Conservation (phyloP, 92 coral and sea anemone species). For the Palythoa caribaeorum region DNA sequence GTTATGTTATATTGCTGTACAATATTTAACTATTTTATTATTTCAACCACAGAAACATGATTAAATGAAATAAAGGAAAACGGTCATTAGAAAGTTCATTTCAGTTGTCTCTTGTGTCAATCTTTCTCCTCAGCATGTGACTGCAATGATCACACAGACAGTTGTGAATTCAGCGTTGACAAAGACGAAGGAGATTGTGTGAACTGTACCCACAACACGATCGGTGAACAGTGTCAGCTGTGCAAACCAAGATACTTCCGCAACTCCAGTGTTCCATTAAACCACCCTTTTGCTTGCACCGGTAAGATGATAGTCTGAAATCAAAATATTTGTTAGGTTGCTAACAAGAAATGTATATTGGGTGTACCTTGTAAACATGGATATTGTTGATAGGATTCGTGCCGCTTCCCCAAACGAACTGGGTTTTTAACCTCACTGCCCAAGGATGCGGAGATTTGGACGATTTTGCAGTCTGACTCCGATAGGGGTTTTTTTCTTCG, state of each 20-base stretch:
- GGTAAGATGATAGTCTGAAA: slow-evolving; percentile 59
- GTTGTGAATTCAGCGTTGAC: slow-evolving; percentile 77
- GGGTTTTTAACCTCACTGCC: too few species aligned
- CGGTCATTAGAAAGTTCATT: not conserved
- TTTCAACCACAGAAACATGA: too few species aligned
- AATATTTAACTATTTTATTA: too few species aligned
- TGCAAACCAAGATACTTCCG: slow-evolving; percentile 81
- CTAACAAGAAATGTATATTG: too few species aligned
- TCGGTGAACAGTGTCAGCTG: slow-evolving; percentile 78
- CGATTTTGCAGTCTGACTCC: too few species aligned
- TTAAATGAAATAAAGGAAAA: not conserved
- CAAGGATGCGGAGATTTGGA: too few species aligned
- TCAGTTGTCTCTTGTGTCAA: not conserved
- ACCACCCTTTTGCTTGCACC: slow-evolving; percentile 78
- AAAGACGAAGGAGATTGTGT: slow-evolving; percentile 83
- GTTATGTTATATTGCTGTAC: too few species aligned
- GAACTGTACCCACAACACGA: slow-evolving; percentile 85
- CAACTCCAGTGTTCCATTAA: slow-evolving; percentile 61
- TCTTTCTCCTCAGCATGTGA: slow-evolving; percentile 63
- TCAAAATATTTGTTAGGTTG: too few species aligned
- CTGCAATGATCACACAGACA: slow-evolving; percentile 82
- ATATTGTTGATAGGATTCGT: too few species aligned
- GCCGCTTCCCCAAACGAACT: too few species aligned
- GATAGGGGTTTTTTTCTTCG: too few species aligned
- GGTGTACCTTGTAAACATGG: too few species aligned